Evolutionary conservation across 2,113 vertebrate species (phyloP).

Genomic region (Neotragus moschatus): DNA sequence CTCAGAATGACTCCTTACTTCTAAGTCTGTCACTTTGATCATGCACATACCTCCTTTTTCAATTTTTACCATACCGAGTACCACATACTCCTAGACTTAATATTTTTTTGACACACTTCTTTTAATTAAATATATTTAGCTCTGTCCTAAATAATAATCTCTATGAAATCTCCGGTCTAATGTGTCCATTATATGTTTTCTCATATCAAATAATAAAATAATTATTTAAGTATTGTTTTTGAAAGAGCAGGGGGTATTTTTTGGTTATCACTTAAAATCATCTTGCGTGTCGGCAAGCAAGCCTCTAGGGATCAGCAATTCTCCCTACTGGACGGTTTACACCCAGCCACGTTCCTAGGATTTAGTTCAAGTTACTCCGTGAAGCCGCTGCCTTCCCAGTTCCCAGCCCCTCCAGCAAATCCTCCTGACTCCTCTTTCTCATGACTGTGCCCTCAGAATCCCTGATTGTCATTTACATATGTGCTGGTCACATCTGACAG

Average conservation of each 20-base stretch:
- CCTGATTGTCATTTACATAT: neutral
- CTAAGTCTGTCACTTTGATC: accelerated
- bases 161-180: neutral
- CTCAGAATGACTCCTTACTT: neutral
- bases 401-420: neutral
- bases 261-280: neutral
- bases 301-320: accelerated
- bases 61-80: neutral
- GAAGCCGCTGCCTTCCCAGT: no score
- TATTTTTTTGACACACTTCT: neutral
- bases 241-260: neutral
- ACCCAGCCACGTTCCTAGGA: neutral
- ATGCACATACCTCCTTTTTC: no score
- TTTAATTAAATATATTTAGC: neutral
- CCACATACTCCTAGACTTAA: neutral
- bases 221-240: neutral
- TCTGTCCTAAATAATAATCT: neutral
- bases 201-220: neutral
- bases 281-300: accelerated
- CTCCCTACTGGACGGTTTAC: neutral
- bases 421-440: neutral
- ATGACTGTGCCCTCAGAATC: neutral
- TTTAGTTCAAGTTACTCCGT: neutral
- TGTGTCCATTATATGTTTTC: neutral
- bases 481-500: neutral